Conservation (phyloP, 2,113 vertebrate species). For the Gila orcuttii region DNA sequence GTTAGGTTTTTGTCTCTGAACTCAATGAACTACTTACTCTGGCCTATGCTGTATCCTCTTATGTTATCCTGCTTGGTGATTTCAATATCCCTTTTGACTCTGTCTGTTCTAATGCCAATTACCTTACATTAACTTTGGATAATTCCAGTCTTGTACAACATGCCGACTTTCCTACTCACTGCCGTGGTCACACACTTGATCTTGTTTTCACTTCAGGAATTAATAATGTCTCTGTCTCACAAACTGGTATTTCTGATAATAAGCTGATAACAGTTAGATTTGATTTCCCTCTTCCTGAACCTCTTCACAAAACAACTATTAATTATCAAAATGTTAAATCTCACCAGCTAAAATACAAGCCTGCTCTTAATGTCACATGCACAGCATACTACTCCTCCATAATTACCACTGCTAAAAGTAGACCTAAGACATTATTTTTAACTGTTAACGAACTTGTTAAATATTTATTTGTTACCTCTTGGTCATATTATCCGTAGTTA, state of each 20-base stretch:
- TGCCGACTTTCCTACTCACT: background rate
- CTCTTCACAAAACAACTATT: background rate
- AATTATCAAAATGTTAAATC: background rate
- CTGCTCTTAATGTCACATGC: too few species aligned
- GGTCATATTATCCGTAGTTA: too few species aligned
- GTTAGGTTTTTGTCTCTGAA: background rate
- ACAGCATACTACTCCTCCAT: too few species aligned
- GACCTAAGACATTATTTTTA: too few species aligned
- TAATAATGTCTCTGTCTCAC: background rate
- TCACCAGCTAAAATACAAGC: background rate
- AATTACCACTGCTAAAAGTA: too few species aligned
- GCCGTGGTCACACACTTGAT: background rate
- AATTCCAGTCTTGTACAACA: background rate
- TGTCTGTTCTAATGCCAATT: background rate
- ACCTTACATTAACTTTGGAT: background rate
- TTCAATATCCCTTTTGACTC: background rate
- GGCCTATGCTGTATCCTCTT: background rate
- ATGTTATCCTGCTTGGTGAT: background rate
- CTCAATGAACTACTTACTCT: background rate
- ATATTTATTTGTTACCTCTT: too few species aligned
- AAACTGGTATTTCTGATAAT: background rate
- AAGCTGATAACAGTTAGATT: background rate
- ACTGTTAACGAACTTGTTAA: too few species aligned
- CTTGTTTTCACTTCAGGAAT: background rate
- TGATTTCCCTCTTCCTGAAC: background rate